Evolutionary conservation across 2,113 vertebrate species (phyloP).

Genomic region (Syngnathoides biaculeatus): DNA sequence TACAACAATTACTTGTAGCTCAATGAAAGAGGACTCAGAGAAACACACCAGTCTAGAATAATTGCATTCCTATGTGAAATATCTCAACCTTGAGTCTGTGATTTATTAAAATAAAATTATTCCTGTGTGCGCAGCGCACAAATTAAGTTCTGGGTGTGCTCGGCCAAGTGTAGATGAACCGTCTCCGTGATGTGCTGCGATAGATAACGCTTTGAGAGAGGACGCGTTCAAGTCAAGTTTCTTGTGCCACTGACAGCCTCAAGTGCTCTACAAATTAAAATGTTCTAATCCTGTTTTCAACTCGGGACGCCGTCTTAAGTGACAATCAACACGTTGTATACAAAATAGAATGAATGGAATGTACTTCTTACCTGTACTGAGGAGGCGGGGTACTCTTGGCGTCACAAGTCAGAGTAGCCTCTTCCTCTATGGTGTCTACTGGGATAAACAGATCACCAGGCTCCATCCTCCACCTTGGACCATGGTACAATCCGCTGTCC

Average conservation of each 20-base stretch:
- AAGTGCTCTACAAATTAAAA: background rate
- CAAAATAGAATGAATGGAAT: background rate
- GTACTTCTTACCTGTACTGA: constrained; percentile 67
- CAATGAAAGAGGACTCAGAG: background rate
- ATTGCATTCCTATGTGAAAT: constrained; percentile 1
- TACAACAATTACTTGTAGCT: background rate
- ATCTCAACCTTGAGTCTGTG: background rate
- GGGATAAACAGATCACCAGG: constrained; percentile 73
- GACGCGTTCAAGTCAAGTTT: constrained; percentile 14
- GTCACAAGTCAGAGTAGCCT: constrained; percentile 73
- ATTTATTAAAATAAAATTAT: constrained; percentile 5
- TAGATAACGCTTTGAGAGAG: background rate
- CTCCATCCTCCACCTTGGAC: constrained; percentile 77
- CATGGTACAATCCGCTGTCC: constrained; percentile 71
- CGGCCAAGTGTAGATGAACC: constrained; percentile 1
- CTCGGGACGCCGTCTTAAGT: background rate
- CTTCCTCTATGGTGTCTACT: constrained; percentile 70
- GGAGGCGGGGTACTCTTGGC: constrained; percentile 68
- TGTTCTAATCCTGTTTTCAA: constrained; percentile 3
- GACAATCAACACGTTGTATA: background rate
- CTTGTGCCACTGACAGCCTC: constrained; percentile 18
- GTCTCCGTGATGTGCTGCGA: background rate
- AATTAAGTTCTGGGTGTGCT: constrained; percentile 6
- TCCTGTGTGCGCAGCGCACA: background rate
- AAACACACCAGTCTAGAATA: background rate